Base-by-base conservation (phyloP, 2,888 invertebrate species). In the Anorthoa munda region DNA sequence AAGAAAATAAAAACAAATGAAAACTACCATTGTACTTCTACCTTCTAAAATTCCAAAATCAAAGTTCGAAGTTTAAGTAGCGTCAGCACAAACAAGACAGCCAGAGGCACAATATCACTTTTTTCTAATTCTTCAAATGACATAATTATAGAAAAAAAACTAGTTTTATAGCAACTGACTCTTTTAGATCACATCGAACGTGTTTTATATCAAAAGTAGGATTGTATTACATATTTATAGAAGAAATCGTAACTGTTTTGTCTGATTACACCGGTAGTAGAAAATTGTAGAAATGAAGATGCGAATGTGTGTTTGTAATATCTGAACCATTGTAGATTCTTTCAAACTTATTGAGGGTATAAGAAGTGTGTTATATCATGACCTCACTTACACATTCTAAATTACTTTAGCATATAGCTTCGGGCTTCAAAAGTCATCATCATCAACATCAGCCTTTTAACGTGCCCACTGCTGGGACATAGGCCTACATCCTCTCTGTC, bases 111-210 rank as follows among this genome's bases (percentile, higher is more conserved):
- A 83, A 85, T 83, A 87, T 91, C 87, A 89, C 89, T 89, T 92
- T 92, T 83, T 72, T 75, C 85, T 83, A 69, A 70, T 81, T 63
- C 64, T 63, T 63, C 55, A 72, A 88, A 92, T 94, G 90, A 92
- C 91, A 92, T 93, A 93, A 94, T 93, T 93, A 87, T 75, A 83
- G 84, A 86, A 87, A 82, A 82, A 87, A 80, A 86, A 86, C 86
- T 77, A 66, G 75, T 77, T 77, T 69, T 26, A 4, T 11, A 55
- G 11, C 31, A 51, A 59, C 56, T 50, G 39, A 50, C 45, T 31
- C 21, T 70, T 74, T 72, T 67, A 59, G 66, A 77, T 76, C 74
- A 63, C 45, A 3, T 21, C 23, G 9, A 58, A 82, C 67, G 21
- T 31, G 55, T 72, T 72, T 66, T 45, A 31, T 23, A 51, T 63